These are phyloP conservation scores for Odontesthes bonariensis DNA, from an alignment of 2,113 vertebrate genomes.

Conservation along the genomic window DNA sequence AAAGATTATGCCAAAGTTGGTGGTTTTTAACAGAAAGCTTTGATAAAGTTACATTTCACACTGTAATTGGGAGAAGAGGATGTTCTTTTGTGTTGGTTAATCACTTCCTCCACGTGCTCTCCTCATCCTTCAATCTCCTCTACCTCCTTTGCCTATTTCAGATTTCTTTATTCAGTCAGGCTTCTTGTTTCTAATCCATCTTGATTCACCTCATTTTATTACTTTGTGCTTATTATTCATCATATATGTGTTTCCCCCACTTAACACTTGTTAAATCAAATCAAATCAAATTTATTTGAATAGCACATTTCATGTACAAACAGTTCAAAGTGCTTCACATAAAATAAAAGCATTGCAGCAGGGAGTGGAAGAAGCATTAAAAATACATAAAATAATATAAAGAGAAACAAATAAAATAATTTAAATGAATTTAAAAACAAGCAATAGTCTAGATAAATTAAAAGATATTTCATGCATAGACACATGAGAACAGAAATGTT, in stretches of 20 bases:
- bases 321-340: too few species aligned
- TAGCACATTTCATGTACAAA: too few species aligned
- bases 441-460: too few species aligned
- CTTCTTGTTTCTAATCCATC: background rate
- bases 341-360: too few species aligned
- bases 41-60: constrained; percentile 10
- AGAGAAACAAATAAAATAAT: too few species aligned
- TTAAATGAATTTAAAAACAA: too few species aligned
- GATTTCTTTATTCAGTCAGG: background rate
- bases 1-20: constrained; percentile 25
- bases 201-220: constrained; percentile 11
- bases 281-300: too few species aligned
- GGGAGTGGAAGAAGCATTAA: too few species aligned
- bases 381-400: too few species aligned
- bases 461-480: too few species aligned
- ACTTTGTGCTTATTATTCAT: background rate
- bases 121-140: background rate
- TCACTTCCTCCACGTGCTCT: background rate
- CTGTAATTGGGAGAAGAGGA: constrained; percentile 1
- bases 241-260: background rate
- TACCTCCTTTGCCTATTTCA: background rate
- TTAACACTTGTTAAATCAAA: background rate
- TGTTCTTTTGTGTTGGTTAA: constrained; percentile 1
- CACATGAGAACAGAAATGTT: too few species aligned
- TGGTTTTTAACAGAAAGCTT: constrained; percentile 1